Evolutionary conservation across 2,113 vertebrate species (phyloP).

Genomic region (Anguilla rostrata): DNA sequence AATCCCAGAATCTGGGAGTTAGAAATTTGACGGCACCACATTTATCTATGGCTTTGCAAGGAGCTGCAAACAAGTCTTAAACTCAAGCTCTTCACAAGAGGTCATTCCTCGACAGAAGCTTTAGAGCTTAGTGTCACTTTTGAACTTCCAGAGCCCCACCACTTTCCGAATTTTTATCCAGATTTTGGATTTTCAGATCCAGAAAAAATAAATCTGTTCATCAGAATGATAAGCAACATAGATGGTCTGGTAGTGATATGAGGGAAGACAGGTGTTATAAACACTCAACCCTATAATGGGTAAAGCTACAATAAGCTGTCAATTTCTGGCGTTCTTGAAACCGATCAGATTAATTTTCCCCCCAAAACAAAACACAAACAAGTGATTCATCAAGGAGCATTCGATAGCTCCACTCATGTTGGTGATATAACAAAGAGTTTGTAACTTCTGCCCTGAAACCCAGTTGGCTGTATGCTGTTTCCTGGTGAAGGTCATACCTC

Average conservation of each 20-base stretch:
- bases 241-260: neutral
- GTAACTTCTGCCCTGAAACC: too few species aligned
- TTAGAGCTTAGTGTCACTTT: constrained; percentile 33
- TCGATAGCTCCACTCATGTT: too few species aligned
- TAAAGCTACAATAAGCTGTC: neutral
- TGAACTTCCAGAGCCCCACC: constrained; percentile 13
- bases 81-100: neutral
- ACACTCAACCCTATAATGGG: neutral
- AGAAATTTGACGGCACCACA: constrained; percentile 26
- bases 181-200: neutral
- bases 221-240: constrained; percentile 10
- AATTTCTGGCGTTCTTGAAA: neutral
- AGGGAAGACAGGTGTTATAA: neutral
- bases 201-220: neutral
- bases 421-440: too few species aligned
- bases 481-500: too few species aligned
- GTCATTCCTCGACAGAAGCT: constrained; percentile 21
- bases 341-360: neutral
- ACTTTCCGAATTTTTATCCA: constrained; percentile 2
- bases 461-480: too few species aligned
- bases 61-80: constrained; percentile 8
- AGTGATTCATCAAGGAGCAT: neutral
- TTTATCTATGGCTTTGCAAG: constrained; percentile 29
- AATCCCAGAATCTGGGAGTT: constrained; percentile 18
- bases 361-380: neutral